Evolutionary conservation across 2,113 vertebrate species (phyloP).

Genomic region (Turdus rufiventris): DNA sequence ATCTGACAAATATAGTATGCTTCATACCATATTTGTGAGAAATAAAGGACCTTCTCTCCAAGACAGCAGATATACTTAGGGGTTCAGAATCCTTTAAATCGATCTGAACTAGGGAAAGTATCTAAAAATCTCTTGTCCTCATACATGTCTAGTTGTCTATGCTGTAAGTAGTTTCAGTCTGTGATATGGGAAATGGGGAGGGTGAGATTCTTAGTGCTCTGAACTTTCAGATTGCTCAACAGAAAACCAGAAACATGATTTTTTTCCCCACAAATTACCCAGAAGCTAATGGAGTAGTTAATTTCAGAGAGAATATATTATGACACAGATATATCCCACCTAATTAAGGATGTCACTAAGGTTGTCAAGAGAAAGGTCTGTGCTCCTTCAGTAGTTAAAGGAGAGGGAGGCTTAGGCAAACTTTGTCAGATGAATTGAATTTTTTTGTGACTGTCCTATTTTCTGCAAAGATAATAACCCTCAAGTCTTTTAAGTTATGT

Average conservation of each 20-base stretch:
- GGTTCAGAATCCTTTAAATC: background rate
- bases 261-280: background rate
- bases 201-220: background rate
- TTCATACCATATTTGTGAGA: background rate
- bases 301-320: background rate
- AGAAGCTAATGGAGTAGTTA: background rate
- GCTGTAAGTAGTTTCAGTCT: rapidly evolving
- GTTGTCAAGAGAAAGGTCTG: background rate
- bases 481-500: background rate
- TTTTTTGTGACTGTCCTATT: background rate
- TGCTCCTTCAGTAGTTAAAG: background rate
- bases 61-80: background rate
- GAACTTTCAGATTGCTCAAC: background rate
- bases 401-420: background rate
- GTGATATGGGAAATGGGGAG: background rate
- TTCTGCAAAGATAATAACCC: background rate
- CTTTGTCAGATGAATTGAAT: background rate
- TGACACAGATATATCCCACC: background rate
- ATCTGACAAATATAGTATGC: background rate
- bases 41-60: background rate
- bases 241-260: background rate
- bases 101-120: background rate
- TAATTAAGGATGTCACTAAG: background rate
- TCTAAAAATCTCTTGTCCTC: background rate
- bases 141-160: background rate